These are phyloP conservation scores for Pachliopta kotzebuea DNA, from an alignment of 2,888 invertebrate species.

Conservation along the genomic window DNA sequence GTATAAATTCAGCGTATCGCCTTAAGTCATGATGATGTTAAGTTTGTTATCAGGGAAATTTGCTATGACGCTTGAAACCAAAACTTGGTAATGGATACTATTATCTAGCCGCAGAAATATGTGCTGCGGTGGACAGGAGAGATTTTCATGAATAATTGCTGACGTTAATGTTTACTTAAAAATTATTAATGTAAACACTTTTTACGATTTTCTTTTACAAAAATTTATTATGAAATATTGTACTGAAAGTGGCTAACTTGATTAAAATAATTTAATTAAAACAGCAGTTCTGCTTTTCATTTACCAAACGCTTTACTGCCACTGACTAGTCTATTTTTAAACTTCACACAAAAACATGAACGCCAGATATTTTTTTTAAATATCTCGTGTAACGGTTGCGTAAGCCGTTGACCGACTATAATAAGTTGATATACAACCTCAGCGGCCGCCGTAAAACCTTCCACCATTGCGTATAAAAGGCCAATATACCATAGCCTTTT, in stretches of 20 bases:
- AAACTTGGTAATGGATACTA: too few species aligned
- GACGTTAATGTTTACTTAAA: too few species aligned
- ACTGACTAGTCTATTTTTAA: not conserved
- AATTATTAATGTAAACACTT: not conserved
- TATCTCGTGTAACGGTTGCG: conserved; percentile 9
- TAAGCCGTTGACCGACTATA: conserved; percentile 26
- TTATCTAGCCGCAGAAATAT: too few species aligned
- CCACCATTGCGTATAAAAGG: conserved; percentile 59
- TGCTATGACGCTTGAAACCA: too few species aligned
- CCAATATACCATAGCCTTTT: conserved; percentile 53
- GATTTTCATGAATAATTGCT: too few species aligned
- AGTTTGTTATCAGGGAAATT: too few species aligned
- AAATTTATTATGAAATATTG: not conserved
- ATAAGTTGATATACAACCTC: conserved; percentile 29
- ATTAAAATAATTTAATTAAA: not conserved
- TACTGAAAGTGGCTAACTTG: not conserved
- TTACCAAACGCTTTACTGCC: not conserved
- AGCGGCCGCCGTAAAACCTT: conserved; percentile 45
- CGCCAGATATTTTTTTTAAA: conserved; percentile 15
- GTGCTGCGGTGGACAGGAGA: too few species aligned
- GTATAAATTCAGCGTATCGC: too few species aligned
- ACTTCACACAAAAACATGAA: not conserved
- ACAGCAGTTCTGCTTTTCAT: not conserved
- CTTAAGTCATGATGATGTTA: too few species aligned
- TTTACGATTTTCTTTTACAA: not conserved